Base-by-base conservation (phyloP, 2,888 invertebrate genomes). In the Nomada goodeniana region DNA sequence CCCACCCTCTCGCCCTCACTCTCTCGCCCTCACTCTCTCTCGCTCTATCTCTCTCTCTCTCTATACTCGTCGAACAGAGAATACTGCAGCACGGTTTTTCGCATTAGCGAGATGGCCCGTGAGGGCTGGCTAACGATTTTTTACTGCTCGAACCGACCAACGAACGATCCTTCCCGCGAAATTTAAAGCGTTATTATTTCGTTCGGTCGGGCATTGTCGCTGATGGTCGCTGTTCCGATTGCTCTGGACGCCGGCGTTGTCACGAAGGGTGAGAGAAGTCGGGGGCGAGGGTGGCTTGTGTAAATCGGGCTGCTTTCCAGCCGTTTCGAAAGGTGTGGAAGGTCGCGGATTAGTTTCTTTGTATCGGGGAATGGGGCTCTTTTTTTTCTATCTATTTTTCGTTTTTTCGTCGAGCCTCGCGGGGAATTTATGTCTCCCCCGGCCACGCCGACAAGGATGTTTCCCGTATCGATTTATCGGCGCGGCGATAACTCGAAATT, bases 41-140 rank as follows among this genome's bases (percentile, higher is more conserved):
- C 55, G 9, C 18, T 18, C 53, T 1, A 10, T 7, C 36, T 20
- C 11, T 50, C 18, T 50, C n/a, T 20, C 20, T 29, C 55, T 20
- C 20, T 15, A 36, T 44, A 44, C 44, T 55, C 11, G 57, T 81
- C 83, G 55, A 78, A 78, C 77, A 71, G 82, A 73, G 85, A 67
- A 81, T 76, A 82, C 36, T 77, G 88, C 84, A 80, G 82, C 85
- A 82, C 88, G 88, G 88, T 92, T 92, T 91, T 91, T 91, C 87
- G 89, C 89, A 91, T 92, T 92, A 92, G 89, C 89, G 90, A 90
- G 89, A 85, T 85, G 83, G 82, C 77, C 88, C 85, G 82, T 85
- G 77, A 77, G 77, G 85, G 75, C 82, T 50, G 83, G 82, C 83
- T 87, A 86, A 87, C 84, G 87, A 88, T 88, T 85, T 88, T 88